Percentiles rank a stretch among this genome's conserved stretches.
Evolutionary conservation across 2,888 invertebrate genomes (phyloP).

Genomic region (Rhamphomyia laevipes): DNA sequence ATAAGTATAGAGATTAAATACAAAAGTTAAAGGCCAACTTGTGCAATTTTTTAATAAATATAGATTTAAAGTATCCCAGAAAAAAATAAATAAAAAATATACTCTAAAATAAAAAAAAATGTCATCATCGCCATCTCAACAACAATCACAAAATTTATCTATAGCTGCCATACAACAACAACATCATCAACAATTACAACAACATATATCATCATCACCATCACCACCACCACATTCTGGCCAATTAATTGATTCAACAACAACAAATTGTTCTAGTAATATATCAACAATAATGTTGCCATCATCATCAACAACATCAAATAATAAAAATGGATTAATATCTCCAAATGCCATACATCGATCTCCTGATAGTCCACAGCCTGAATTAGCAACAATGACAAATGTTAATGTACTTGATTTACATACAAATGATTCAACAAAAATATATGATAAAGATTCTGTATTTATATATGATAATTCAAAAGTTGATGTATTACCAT

Average conservation of each 20-base stretch:
- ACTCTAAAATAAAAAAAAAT: slow-evolving; percentile 13
- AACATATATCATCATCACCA: slow-evolving; percentile 21
- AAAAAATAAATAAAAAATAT: too few species aligned
- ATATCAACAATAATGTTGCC: slow-evolving; percentile 4
- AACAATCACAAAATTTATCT: slow-evolving; percentile 19
- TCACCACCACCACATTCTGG: slow-evolving; percentile 18
- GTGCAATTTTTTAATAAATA: not conserved
- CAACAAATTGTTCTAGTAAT: not conserved
- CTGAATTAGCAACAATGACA: slow-evolving; percentile 77
- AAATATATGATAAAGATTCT: slow-evolving; percentile 36
- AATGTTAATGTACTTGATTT: slow-evolving; percentile 73
- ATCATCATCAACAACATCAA: slow-evolving; percentile 19
- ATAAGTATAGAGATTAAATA: too few species aligned
- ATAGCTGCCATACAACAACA: slow-evolving; percentile 19
- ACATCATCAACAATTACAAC: slow-evolving; percentile 14
- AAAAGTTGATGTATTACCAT: slow-evolving; percentile 23
- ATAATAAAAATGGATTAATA: slow-evolving; percentile 16
- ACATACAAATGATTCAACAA: slow-evolving; percentile 32
- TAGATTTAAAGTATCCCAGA: too few species aligned
- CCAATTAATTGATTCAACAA: not conserved
- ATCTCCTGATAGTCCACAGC: slow-evolving; percentile 52
- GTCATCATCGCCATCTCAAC: slow-evolving; percentile 21
- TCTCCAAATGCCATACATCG: slow-evolving; percentile 32
- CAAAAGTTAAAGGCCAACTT: not conserved
- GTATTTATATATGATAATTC: slow-evolving; percentile 36